Base-by-base conservation (phyloP, 1,140 invertebrate species). In the Dendrolimus punctatus region DNA sequence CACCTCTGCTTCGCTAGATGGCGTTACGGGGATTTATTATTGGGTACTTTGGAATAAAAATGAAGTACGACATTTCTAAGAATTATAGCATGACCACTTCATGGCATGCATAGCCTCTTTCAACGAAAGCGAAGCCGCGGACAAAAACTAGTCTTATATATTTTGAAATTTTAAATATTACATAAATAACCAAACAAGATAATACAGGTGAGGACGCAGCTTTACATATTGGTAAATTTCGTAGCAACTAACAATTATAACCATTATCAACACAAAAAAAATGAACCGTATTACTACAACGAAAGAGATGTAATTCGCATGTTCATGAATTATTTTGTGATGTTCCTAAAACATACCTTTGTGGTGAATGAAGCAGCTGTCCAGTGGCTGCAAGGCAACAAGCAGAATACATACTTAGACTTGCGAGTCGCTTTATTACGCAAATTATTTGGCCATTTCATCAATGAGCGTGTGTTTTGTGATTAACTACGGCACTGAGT, bases 201-300 rank as follows among this genome's bases (percentile, higher is more conserved):
- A 23, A 23, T 23, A 23, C 23, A 23, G 23, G 3, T 23, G 23
- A 2, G 23, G 23, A 72, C 69, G 67, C 66, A 72, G 58, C 72
- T 72, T 23, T 71, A 71, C 69, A 66, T 75, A 75, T 74, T 70
- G 66, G 61, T 69, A 67, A 75, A 63, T 53, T 52, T 53, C 40
- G 40, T 41, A 40, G 37, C 48, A 39, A 44, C 51, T 6, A 40
- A n/a, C 44, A 23, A 5, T 43, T 45, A 50, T n/a, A 6, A 46
- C 23, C 8, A 50, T 36, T 39, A 5, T 6, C 4, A 36, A 6
- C 5, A 40, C 49, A 36, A 58, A 23, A 38, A 5, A 53, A 40
- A 49, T 48, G n/a, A 49, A 49, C 53, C 48, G 53, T 58, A 43
- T 41, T 2, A 0, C 4, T 6, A 40, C 38, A 0, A 5, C 4